Evolutionary conservation across 2,797 vertebrate genomes (phyloP), one percentile per base, ranked within the genome.

Genomic region (Falco naumanni): DNA sequence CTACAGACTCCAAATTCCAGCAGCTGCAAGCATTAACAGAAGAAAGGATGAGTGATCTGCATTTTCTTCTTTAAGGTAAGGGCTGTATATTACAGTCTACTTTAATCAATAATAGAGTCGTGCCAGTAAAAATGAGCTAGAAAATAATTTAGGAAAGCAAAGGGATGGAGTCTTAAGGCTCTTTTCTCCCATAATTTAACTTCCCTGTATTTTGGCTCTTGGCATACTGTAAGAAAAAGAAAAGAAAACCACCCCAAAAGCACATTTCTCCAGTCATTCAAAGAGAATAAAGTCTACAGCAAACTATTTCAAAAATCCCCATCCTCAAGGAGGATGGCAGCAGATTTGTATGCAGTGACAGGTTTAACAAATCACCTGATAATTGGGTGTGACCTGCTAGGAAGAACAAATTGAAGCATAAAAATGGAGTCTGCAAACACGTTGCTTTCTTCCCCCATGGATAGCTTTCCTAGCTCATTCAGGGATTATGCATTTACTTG

Each of bases 291-390:
- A 68, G 7, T 56, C 86, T 66, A 21, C 77, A 70, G 45, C 10
- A 57, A 85, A 41, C 61, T 68, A 61, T 83, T 92, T 78, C 37
- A 60, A 57, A 93, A 91, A 56, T 89, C 33, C 33, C 13, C 14
- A 16, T 78, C 39, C 41, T 89, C 28, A 6, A 80, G 70, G 37
- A 88, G 70, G 41, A 82, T 57, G 70, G 80, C 74, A 95, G 91
- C n/a, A 77, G 80, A 72, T 87, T 87, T 93, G 59, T 87, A 84
- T 77, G 72, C 82, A 84, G 66, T 74, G 86, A 82, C 77, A 87
- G 74, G 45, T 89, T 95, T 95, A 89, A 95, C 88, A 95, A 91
- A 94, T 96, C 91, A 82, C 88, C 80, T 56, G 80, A 79, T 88
- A 91, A 95, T 81, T 92, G 83, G 31, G 54, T 80, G 80, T 87